Evolutionary conservation across 2,888 invertebrate genomes (phyloP).

Genomic region (Cyclophora punctaria): DNA sequence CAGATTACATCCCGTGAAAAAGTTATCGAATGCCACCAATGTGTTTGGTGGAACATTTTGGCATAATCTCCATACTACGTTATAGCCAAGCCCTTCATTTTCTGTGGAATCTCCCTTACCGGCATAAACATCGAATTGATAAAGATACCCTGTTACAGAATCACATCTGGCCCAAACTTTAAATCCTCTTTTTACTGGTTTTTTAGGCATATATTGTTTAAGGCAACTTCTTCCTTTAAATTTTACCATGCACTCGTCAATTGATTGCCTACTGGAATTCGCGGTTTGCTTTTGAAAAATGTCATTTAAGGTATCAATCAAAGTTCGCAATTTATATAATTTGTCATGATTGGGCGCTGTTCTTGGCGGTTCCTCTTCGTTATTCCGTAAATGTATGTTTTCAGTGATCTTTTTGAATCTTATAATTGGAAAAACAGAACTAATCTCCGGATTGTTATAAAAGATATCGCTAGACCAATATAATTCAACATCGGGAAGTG

Average conservation of each 20-base stretch:
- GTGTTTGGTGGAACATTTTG: slow-evolving; percentile 3
- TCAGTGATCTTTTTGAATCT: slow-evolving; percentile 18
- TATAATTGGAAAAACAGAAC: no score
- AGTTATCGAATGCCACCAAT: slow-evolving; percentile 4
- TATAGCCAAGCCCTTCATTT: slow-evolving; percentile 6
- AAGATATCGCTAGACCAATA: no score
- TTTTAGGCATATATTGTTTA: slow-evolving; percentile 8
- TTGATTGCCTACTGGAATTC: slow-evolving; percentile 7
- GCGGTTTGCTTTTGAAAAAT: slow-evolving; percentile 9
- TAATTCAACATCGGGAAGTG: no score
- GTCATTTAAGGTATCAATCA: slow-evolving; percentile 10
- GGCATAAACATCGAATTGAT: slow-evolving; percentile 6
- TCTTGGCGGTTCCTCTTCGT: slow-evolving; percentile 9
- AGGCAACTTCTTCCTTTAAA: slow-evolving; percentile 7
- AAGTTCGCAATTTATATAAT: slow-evolving; percentile 17
- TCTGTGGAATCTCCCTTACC: slow-evolving; percentile 2
- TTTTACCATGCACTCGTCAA: slow-evolving; percentile 12
- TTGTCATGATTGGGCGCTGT: slow-evolving; percentile 14
- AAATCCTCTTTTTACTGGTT: slow-evolving; percentile 7
- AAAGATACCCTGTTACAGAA: slow-evolving; percentile 7
- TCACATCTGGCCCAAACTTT: slow-evolving; percentile 9
- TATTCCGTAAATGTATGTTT: slow-evolving; percentile 17
- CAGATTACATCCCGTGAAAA: slow-evolving; percentile 2
- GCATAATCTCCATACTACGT: no score
- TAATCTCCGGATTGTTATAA: no score